phyloP scores from a whole-genome alignment of 2,888 invertebrate species.

The Melinaea menophilus region DNA sequence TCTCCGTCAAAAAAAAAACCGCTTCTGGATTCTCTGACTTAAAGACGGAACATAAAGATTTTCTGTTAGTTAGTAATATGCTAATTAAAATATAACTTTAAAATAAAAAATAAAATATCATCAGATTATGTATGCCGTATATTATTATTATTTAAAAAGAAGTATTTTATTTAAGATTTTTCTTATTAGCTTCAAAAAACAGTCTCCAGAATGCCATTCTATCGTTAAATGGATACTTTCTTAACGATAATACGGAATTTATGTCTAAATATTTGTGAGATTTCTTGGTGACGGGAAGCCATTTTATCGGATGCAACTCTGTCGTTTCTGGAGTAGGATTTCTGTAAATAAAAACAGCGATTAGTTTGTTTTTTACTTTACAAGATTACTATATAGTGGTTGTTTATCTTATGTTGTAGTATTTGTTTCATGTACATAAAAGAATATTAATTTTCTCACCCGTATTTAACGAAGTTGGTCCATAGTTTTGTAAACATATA shows the following conservation, averaged over 20 bases:
- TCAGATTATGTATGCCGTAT: too few species aligned
- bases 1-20: too few species aligned
- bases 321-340: conserved; percentile 48
- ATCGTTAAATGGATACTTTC: conserved; percentile 38
- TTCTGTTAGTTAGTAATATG: too few species aligned
- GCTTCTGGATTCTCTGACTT: too few species aligned
- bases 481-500: conserved; percentile 54
- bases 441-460: conserved; percentile 33
- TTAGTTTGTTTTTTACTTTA: too few species aligned
- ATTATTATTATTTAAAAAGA: background rate
- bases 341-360: conserved; percentile 33
- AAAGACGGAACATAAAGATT: too few species aligned
- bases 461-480: conserved; percentile 53
- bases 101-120: too few species aligned
- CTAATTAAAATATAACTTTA: too few species aligned
- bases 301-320: conserved; percentile 46
- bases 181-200: conserved; percentile 39
- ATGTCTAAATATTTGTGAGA: conserved; percentile 41
- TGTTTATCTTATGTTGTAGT: too few species aligned
- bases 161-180: conserved; percentile 13
- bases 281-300: conserved; percentile 43
- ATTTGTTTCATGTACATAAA: background rate
- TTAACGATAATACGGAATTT: conserved; percentile 32
- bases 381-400: background rate
- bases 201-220: conserved; percentile 51